phyloP scores from a whole-genome alignment of 1,140 invertebrate genomes.

The Venturia canescens region DNA sequence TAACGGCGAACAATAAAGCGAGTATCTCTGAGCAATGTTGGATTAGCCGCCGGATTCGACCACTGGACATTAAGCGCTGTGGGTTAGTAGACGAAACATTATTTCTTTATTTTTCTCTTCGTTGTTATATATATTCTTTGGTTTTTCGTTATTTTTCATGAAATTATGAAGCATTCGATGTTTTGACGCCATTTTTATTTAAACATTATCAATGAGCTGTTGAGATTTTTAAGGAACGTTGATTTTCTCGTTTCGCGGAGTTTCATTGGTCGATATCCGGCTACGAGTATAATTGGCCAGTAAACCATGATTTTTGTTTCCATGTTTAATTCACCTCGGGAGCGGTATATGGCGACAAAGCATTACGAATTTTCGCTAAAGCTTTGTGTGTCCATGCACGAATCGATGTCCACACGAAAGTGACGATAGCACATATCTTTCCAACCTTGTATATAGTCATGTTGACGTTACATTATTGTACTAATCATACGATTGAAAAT shows the following conservation, averaged over 20 bases:
- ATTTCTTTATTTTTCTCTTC: constrained; percentile 22
- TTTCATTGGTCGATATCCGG: constrained; percentile 1
- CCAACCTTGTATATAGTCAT: constrained; percentile 56
- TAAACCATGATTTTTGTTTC: not conserved
- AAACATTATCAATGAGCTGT: too few relatives aligned
- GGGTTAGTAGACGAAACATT: constrained; percentile 47
- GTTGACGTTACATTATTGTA: constrained; percentile 10
- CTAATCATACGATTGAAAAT: not conserved
- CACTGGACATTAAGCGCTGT: constrained; percentile 31
- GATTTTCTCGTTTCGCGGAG: too few relatives aligned
- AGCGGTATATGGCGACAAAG: constrained; percentile 46
- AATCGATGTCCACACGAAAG: constrained; percentile 64
- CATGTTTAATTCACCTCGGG: not conserved
- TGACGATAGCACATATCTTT: constrained; percentile 69
- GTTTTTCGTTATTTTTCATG: not conserved
- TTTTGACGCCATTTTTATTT: constrained; percentile 36
- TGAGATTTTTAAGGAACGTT: too few relatives aligned
- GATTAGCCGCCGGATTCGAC: constrained; percentile 27
- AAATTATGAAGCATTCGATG: constrained; percentile 22
- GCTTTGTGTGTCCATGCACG: constrained; percentile 62
- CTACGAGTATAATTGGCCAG: not conserved
- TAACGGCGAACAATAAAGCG: too few relatives aligned
- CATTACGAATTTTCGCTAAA: constrained; percentile 49
- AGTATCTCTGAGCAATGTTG: constrained; percentile 25
- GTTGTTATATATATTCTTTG: constrained; percentile 5